A percentile compares a stretch with the other conserved stretches of the same genome.
phyloP scores from a whole-genome alignment of 92 coral and sea anemone species.

The Umimayanthus kanabou region DNA sequence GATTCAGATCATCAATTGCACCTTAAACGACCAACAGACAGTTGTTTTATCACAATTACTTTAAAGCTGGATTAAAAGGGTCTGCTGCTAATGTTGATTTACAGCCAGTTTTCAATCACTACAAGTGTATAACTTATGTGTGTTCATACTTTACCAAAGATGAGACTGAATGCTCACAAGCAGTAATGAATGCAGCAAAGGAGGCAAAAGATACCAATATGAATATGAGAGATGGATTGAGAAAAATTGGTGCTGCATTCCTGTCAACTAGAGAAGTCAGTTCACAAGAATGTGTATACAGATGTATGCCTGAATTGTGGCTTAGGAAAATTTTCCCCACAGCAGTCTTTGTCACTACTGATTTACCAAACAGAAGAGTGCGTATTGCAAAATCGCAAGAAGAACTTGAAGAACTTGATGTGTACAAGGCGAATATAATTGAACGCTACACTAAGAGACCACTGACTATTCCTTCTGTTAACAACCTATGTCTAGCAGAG shows the following conservation, averaged over 20 bases:
- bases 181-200: no score
- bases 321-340: background rate
- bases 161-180: no score
- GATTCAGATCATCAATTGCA: no score
- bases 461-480: background rate
- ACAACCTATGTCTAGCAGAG: background rate
- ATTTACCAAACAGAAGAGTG: background rate
- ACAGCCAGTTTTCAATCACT: no score
- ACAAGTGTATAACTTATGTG: no score
- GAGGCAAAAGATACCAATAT: no score
- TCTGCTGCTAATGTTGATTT: no score
- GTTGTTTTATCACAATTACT: no score
- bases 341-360: background rate
- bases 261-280: conserved; percentile 13
- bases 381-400: background rate
- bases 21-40: no score
- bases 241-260: background rate
- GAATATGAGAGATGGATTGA: no score
- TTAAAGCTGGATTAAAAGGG: no score
- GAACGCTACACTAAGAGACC: background rate
- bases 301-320: background rate
- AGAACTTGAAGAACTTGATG: conserved; percentile 16
- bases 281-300: background rate
- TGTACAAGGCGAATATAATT: background rate
- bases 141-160: no score